Base-by-base conservation (phyloP, 2,888 invertebrate genomes). In the Syritta pipiens region DNA sequence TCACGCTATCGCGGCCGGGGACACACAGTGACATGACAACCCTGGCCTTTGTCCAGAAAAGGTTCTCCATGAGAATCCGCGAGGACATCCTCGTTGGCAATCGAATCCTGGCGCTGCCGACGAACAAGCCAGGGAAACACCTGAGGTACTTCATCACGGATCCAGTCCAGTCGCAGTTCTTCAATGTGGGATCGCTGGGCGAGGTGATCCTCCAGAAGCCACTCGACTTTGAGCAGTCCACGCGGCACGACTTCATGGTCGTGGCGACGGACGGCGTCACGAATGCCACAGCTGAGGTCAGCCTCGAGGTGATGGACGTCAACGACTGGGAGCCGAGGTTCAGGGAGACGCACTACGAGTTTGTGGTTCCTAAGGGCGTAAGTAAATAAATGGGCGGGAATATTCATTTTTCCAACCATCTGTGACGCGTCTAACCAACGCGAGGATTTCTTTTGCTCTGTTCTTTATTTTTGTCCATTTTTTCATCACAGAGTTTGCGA, bases 321-420 rank as follows among this genome's bases (percentile, higher is more conserved):
- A 97, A 97, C 89, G 97, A 97, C 86, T 97, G 97, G 96, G 96
- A 96, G 88, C 97, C 97, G 0, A 91, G 96, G 65, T 97, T 97
- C 90, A 92, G 95, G 1, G 94, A 95, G 88, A 93, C 95, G 3
- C 94, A 95, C 87, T 97, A 97, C 89, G 96, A 96, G 89, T 97
- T 97, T 89, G 76, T 85, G 42, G 86, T 89, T 46, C 88, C 88
- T 20, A 88, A 87, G 53, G 86, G 85, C 81, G 88, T 88, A 81
- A 86, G 86, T 85, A 26, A 3, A 57, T 26, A 14, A n/a, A n/a
- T n/a, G n/a, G n/a, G n/a, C n/a, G n/a, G n/a, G n/a, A n/a, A n/a
- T n/a, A n/a, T n/a, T n/a, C n/a, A n/a, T n/a, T n/a, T n/a, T n/a
- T n/a, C n/a, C n/a, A n/a, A n/a, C n/a, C n/a, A n/a, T n/a, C n/a